Base-by-base conservation (phyloP, 2,888 invertebrate species). In the Drosophila atripex region DNA sequence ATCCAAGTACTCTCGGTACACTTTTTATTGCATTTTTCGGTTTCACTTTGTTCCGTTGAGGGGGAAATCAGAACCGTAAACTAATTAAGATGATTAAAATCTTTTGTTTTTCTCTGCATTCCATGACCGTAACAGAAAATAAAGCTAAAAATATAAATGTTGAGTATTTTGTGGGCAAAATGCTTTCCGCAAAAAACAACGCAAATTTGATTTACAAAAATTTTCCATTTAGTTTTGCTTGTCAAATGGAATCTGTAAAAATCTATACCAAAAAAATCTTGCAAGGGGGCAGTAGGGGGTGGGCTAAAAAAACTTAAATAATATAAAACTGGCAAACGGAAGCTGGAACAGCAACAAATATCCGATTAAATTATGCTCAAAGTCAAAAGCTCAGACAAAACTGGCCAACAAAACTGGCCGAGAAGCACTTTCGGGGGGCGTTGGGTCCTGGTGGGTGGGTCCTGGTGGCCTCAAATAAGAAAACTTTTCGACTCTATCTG, bases 361-460 rank as follows among this genome's bases (percentile, higher is more conserved):
- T 85, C 84, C 84, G 84, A 88, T 85, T 85, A 87, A 88, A 84
- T 84, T 84, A 84, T 88, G 75, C 83, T 84, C 88, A 83, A 88
- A 86, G 85, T 88, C 82, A 86, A 86, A 86, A 86, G 88, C 71
- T 76, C 78, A 73, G 73, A 75, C 80, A 84, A 77, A 88, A 69
- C 77, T 86, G 74, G 77, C 74, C 84, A 77, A 74, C 83, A 78
- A 79, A 68, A 65, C 47, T 65, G 77, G 80, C 72, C 46, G 77
- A 64, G 39, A 86, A 88, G 84, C 76, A 80, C 87, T 87, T 78
- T 84, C 53, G 65, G 53, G 52, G 39, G 45, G n/a, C 6, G n/a
- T 6, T 6, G n/a, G 35, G 12, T 35, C 35, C 32, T 32, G 14
- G n/a, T 6, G 6, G 6, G 6, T n/a, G 30, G 54, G 6, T 47